Evolutionary conservation across 2,888 invertebrate species (phyloP).

Genomic region (Miltochrista miniata): DNA sequence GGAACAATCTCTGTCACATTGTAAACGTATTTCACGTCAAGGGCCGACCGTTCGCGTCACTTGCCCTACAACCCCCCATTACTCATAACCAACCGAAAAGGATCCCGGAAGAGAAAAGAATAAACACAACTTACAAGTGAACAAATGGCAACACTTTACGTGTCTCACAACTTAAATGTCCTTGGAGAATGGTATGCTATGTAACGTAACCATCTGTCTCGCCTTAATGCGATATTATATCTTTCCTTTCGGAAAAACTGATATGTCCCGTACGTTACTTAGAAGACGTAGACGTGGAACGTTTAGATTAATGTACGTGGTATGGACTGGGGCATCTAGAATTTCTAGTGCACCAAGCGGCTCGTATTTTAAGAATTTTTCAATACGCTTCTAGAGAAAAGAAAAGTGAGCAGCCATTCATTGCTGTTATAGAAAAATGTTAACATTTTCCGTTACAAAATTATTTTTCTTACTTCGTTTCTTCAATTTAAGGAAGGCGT

Average conservation of each 20-base stretch:
- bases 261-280: conserved; percentile 46
- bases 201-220: conserved; percentile 71
- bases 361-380: conserved; percentile 59
- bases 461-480: too few species aligned
- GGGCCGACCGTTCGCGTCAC: conserved; percentile 56
- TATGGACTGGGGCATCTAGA: conserved; percentile 39
- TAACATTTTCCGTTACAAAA: too few species aligned
- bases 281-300: conserved; percentile 39
- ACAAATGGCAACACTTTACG: conserved; percentile 77
- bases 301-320: conserved; percentile 46
- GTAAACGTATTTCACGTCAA: conserved; percentile 61
- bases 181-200: conserved; percentile 66
- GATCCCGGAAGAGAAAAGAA: conserved; percentile 53
- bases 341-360: conserved; percentile 46
- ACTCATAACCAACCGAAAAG: conserved; percentile 69
- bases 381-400: conserved; percentile 62
- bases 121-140: conserved; percentile 58
- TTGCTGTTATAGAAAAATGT: conserved; percentile 32
- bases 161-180: conserved; percentile 73
- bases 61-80: conserved; percentile 58
- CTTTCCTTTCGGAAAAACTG: conserved; percentile 49
- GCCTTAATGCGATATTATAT: conserved; percentile 65
- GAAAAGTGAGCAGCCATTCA: conserved; percentile 53
- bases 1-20: conserved; percentile 58
- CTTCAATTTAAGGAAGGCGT: too few species aligned